phyloP scores from a whole-genome alignment of 2,888 invertebrate genomes.

The Acleris emargana region DNA sequence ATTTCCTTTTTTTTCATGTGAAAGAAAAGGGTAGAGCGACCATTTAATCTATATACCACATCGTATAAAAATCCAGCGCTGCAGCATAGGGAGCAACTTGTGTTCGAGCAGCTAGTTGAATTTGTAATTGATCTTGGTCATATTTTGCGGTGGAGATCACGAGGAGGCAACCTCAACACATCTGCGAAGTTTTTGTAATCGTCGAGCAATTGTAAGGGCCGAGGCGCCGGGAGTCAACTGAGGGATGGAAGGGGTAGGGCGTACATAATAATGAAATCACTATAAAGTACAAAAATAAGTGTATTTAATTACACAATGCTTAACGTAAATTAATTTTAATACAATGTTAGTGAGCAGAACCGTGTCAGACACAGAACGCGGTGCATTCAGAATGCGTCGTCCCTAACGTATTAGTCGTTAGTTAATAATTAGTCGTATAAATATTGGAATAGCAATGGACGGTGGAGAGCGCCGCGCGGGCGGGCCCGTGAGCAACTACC shows the following conservation, averaged over 20 bases:
- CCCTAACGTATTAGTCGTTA: constrained; percentile 26
- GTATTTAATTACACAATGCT: constrained; percentile 32
- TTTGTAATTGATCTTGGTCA: no score
- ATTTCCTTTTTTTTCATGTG: no score
- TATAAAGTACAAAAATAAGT: constrained; percentile 31
- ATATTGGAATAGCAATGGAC: constrained; percentile 30
- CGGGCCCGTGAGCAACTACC: not conserved
- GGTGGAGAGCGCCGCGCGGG: constrained; percentile 8
- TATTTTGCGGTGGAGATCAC: no score
- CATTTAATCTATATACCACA: no score
- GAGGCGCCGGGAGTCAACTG: no score
- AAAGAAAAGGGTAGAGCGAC: no score
- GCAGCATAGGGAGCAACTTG: no score
- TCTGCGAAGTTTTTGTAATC: no score
- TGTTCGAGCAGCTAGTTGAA: no score
- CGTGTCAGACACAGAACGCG: constrained; percentile 32
- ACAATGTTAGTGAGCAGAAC: constrained; percentile 32
- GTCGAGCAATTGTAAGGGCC: no score
- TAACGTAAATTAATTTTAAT: constrained; percentile 26
- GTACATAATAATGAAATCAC: constrained; percentile 7
- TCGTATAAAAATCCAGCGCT: no score
- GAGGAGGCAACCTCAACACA: no score
- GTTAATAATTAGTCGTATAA: constrained; percentile 16
- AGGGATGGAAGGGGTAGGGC: not conserved
- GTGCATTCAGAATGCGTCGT: constrained; percentile 26